Percentiles rank a stretch among this genome's conserved stretches.
phyloP scores from a whole-genome alignment of 2,888 invertebrate genomes.

The Orchesella flavescens region DNA sequence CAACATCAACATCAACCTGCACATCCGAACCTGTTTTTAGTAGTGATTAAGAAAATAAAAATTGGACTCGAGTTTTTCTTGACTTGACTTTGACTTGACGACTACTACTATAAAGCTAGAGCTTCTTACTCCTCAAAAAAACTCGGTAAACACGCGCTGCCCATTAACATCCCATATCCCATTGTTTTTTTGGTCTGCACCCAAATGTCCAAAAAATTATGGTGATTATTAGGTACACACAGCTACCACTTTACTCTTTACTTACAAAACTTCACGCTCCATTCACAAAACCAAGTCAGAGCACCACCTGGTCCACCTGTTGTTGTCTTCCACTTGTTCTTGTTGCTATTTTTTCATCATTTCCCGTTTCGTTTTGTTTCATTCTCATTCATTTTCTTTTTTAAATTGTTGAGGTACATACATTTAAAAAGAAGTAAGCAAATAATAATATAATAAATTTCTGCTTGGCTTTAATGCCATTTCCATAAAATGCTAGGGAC shows the following conservation, averaged over 20 bases:
- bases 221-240: slow-evolving; percentile 21
- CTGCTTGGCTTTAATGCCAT: too few relatives aligned
- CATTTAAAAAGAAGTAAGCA: too few relatives aligned
- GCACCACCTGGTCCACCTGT: slow-evolving; percentile 42
- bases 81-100: too few relatives aligned
- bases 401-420: too few relatives aligned
- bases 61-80: not conserved
- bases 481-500: too few relatives aligned
- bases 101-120: too few relatives aligned
- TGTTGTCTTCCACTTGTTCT: too few relatives aligned
- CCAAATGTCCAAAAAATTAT: slow-evolving; percentile 59
- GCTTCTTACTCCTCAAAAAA: too few relatives aligned
- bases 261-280: slow-evolving; percentile 57
- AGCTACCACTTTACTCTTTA: slow-evolving; percentile 10
- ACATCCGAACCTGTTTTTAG: not conserved
- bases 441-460: too few relatives aligned
- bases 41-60: slow-evolving; percentile 11
- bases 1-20: not conserved
- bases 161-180: slow-evolving; percentile 48
- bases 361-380: slow-evolving; percentile 26
- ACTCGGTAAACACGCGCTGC: slow-evolving; percentile 58
- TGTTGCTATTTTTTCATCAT: slow-evolving; percentile 11
- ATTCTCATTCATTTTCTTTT: not conserved
- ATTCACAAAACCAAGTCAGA: slow-evolving; percentile 57
- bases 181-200: slow-evolving; percentile 48